A percentile compares a stretch with the other conserved stretches of the same genome.
phyloP scores from a whole-genome alignment of 2,888 invertebrate species.

The Hecatera dysodea region DNA sequence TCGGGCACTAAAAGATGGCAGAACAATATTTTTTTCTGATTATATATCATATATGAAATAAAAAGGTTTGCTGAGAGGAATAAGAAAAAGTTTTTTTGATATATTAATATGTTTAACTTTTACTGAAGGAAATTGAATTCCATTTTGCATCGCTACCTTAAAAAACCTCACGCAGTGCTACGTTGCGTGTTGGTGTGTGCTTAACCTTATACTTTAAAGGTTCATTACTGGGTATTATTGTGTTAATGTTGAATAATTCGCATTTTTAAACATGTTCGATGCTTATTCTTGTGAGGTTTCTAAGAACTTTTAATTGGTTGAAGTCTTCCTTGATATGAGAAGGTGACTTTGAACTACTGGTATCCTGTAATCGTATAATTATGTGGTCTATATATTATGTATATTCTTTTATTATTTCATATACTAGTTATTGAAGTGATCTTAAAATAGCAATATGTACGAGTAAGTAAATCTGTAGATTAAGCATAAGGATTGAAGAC shows the following conservation, averaged over 20 bases:
- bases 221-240: conserved; percentile 43
- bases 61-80: too few species aligned
- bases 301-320: conserved; percentile 19
- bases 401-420: not conserved
- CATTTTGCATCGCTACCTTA: not conserved
- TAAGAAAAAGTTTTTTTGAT: not conserved
- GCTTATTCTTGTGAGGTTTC: conserved; percentile 13
- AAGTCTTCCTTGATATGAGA: conserved; percentile 1
- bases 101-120: not conserved
- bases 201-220: conserved; percentile 31
- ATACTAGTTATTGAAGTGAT: not conserved
- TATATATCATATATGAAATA: too few species aligned
- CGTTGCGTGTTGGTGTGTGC: not conserved
- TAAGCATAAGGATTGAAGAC: not conserved
- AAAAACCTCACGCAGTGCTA: not conserved
- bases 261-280: conserved; percentile 32
- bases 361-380: not conserved
- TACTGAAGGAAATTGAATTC: not conserved
- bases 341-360: not conserved
- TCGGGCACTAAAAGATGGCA: too few species aligned
- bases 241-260: conserved; percentile 48
- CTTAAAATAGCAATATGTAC: not conserved
- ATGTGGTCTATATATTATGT: too few species aligned
- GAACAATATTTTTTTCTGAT: too few species aligned
- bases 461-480: not conserved